Evolutionary conservation across 2,888 invertebrate species (phyloP), one percentile per base, ranked within the genome.

Genomic region (Spatulosminthurus flaviceps): DNA sequence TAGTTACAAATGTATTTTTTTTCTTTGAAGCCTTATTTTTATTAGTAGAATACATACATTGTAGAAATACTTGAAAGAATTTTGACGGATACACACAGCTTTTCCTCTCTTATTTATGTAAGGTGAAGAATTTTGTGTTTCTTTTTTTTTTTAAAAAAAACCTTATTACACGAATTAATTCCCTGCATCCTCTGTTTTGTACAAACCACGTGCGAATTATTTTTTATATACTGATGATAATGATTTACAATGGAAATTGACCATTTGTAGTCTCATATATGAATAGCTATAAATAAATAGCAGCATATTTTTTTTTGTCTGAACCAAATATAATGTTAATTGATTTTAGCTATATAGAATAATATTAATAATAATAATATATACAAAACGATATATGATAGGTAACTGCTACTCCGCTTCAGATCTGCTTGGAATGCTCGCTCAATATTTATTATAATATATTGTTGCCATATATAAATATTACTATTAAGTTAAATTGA

Each of bases 401-500:
- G n/a, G n/a, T n/a, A 34, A 43, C 60, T 61, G 79, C 79, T 79
- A 67, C 74, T 74, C 79, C 43, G 79, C 79, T 79, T 79, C 79
- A 74, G 79, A 79, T 79, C 79, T 74, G 79, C 79, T 79, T 79
- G 74, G 79, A 79, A 79, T 79, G 79, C 74, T 66, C 66, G 74
- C n/a, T n/a, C 73, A 73, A 73, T 51, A 73, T 34, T 34, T 7
- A 7, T 34, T 34, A 34, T n/a, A n/a, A n/a, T 34, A 34, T 34
- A 34, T 34, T 34, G 34, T 34, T 34, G 34, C 34, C 34, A 34
- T 34, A 34, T 34, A n/a, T n/a, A n/a, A n/a, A n/a, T n/a, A n/a
- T n/a, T n/a, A n/a, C n/a, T n/a, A n/a, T n/a, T n/a, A 34, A 34
- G 34, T 34, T 34, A 7, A 34, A 34, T 34, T 9, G 34, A 34